Conservation (phyloP, 2,797 vertebrate genomes). For the Labroides dimidiatus region DNA sequence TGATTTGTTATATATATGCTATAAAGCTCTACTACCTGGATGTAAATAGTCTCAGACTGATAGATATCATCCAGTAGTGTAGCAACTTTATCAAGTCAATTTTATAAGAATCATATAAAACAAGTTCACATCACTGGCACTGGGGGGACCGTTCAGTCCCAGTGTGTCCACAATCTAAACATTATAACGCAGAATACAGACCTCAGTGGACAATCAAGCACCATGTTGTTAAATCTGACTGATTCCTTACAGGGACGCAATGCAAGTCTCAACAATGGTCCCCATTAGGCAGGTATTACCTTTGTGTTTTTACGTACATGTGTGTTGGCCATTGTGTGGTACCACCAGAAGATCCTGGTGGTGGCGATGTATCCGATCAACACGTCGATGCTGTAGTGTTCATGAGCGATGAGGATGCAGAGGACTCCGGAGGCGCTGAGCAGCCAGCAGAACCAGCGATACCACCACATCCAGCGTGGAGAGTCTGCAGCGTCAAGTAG, state of each 20-base stretch:
- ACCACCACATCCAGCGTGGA: slow-evolving; percentile 91
- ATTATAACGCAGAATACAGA: too few relatives aligned
- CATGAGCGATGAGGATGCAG: slow-evolving; percentile 92
- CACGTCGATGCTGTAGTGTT: slow-evolving; percentile 96
- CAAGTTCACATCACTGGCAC: too few relatives aligned
- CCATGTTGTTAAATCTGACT: too few relatives aligned
- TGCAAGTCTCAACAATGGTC: neutral
- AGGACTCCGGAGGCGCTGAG: slow-evolving; percentile 90
- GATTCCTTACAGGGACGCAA: neutral
- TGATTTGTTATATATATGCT: too few relatives aligned
- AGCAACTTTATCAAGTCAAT: too few relatives aligned
- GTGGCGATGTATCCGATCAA: slow-evolving; percentile 92
- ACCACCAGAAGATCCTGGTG: slow-evolving; percentile 94
- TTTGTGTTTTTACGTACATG: slow-evolving; percentile 80
- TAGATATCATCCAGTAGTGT: too few relatives aligned
- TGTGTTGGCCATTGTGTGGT: slow-evolving; percentile 95
- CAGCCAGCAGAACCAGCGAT: slow-evolving; percentile 90
- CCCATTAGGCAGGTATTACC: neutral
- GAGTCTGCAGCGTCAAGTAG: slow-evolving; percentile 84
- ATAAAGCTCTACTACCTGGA: too few relatives aligned
- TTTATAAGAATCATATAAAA: too few relatives aligned
- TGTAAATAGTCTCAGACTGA: too few relatives aligned
- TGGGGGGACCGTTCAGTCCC: too few relatives aligned
- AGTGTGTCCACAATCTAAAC: too few relatives aligned
- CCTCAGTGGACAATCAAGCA: too few relatives aligned